phyloP scores from a whole-genome alignment of 2,888 invertebrate species.

The Phortica okadai region DNA sequence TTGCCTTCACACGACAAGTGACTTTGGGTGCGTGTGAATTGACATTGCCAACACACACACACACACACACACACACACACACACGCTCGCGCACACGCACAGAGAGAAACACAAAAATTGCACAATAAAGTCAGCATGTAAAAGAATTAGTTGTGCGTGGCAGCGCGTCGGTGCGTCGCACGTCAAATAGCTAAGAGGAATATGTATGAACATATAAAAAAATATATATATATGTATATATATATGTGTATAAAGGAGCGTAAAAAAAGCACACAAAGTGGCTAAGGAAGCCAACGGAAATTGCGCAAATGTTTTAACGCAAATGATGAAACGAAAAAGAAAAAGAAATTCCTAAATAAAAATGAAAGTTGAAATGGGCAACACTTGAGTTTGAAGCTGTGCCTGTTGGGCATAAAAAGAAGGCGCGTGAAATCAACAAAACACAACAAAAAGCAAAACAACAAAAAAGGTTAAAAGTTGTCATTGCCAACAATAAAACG shows the following conservation, averaged over 20 bases:
- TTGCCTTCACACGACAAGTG: too few species aligned
- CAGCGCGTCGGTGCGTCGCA: not conserved
- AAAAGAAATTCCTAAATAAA: not conserved
- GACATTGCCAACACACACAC: not conserved
- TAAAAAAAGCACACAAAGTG: not conserved
- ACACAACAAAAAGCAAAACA: not conserved
- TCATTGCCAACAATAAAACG: not conserved
- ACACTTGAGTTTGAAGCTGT: not conserved
- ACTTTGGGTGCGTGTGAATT: not conserved
- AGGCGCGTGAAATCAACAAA: constrained; percentile 15
- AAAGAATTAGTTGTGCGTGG: constrained; percentile 59
- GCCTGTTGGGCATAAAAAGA: not conserved
- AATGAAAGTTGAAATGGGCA: constrained; percentile 2
- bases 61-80: too few species aligned
- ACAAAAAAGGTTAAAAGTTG: not conserved
- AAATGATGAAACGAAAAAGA: not conserved
- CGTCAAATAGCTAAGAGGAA: not conserved
- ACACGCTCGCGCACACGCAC: too few species aligned
- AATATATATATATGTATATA: not conserved
- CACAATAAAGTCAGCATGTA: constrained; percentile 67
- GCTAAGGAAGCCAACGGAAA: constrained; percentile 11
- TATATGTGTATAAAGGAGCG: not conserved
- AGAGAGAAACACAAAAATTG: constrained; percentile 48
- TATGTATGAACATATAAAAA: not conserved
- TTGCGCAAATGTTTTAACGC: constrained; percentile 15